Evolutionary conservation across 2,113 vertebrate species (phyloP).

Genomic region (Haemorhous mexicanus): DNA sequence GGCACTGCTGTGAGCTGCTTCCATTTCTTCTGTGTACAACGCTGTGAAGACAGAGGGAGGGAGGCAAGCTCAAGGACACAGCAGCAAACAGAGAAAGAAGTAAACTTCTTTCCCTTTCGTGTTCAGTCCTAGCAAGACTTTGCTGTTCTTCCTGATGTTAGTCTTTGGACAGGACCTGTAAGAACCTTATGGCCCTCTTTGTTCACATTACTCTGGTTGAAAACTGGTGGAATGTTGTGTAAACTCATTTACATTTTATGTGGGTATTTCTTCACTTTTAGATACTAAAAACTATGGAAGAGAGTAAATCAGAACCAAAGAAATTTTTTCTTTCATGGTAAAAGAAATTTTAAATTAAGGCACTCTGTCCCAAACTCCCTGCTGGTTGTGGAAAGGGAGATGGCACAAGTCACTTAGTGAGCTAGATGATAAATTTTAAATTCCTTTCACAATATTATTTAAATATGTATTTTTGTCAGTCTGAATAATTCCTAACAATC

Average conservation of each 20-base stretch:
- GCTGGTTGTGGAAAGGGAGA: constrained; percentile 17
- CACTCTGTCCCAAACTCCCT: constrained; percentile 13
- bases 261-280: not conserved
- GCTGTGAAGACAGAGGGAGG: not conserved
- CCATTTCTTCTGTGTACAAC: not conserved
- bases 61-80: not conserved
- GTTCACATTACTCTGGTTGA: not conserved
- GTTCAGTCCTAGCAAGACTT: not conserved
- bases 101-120: not conserved
- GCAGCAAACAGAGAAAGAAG: not conserved
- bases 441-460: constrained; percentile 57
- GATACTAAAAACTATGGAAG: not conserved
- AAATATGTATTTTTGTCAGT: constrained; percentile 61
- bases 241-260: not conserved
- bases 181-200: not conserved
- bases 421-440: constrained; percentile 35
- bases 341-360: constrained; percentile 55
- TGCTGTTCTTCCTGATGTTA: not conserved
- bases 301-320: not conserved
- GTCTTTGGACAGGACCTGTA: not conserved
- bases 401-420: constrained; percentile 7
- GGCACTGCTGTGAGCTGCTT: not conserved
- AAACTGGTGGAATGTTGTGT: not conserved
- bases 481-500: constrained; percentile 65
- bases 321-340: constrained; percentile 13